Evolutionary conservation across 2,113 vertebrate species (phyloP), one percentile per base, ranked within the genome.

Genomic region (Excalfactoria chinensis): DNA sequence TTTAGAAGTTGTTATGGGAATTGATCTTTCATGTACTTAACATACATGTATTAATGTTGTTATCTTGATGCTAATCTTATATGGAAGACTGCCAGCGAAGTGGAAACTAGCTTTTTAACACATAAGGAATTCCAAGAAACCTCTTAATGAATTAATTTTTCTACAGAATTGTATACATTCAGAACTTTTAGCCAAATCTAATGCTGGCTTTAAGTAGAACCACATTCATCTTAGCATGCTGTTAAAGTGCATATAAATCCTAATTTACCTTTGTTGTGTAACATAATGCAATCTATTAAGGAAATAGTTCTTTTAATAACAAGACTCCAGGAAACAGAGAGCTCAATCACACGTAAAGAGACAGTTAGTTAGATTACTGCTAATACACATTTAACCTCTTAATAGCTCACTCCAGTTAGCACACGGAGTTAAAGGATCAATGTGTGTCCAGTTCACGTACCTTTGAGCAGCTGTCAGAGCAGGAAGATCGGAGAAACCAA

Each of bases 271-370:
- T 90, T 85, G 35, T 71, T 90, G 44, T 5, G 4, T 90, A 89
- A 63, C 37, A 25, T 94, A 96, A 95, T 95, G 78, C 51, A 92
- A 95, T 96, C 84, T 92, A 91, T 93, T 95, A 96, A 94, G 95
- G 94, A 94, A 96, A 94, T 87, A 95, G 74, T 92, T 92, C 84
- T 94, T 95, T 95, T 95, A 96, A 95, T 89, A 96, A 94, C 84
- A 93, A 82, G 68, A 71, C 74, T 93, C 87, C 93, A 95, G 94
- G 94, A 96, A 96, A 89, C 68, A 87, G 89, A 92, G 26, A 63
- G 41, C 84, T 94, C 90, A 96, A 76, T 82, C 88, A 79, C 81
- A 85, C 53, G 89, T 55, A 79, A 95, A 93, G 66, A 90, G 55
- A 75, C 90, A 95, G 92, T 89, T 82, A 95, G 92, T 89, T 82